Evolutionary conservation across 2,797 vertebrate genomes (phyloP).

Genomic region (Micropoecilia bifurca): DNA sequence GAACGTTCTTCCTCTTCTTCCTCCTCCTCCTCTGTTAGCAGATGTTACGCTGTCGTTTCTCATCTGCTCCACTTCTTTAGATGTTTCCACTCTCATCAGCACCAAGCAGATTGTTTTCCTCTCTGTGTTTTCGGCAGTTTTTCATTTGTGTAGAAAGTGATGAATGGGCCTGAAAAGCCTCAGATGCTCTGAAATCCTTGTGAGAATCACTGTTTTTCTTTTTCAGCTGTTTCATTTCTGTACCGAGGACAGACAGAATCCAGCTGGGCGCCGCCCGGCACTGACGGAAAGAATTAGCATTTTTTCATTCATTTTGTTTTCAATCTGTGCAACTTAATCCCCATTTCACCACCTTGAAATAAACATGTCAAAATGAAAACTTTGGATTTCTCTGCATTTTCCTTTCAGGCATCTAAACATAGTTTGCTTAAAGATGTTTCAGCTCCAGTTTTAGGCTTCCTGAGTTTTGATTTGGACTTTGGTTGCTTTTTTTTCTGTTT

Average conservation of each 20-base stretch:
- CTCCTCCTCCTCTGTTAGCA: conserved; percentile 38
- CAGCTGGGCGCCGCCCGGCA: conserved; percentile 52
- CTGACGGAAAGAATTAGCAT: conserved; percentile 47
- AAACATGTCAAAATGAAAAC: neutral
- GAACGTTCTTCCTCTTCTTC: conserved; percentile 9
- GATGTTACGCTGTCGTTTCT: conserved; percentile 46
- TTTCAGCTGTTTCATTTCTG: conserved; percentile 49
- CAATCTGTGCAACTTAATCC: conserved; percentile 33
- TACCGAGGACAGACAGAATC: conserved; percentile 42
- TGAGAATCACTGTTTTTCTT: conserved; percentile 31
- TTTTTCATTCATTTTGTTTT: conserved; percentile 46
- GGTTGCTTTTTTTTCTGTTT: neutral
- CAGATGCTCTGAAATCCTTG: conserved; percentile 20
- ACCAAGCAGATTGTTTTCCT: conserved; percentile 32
- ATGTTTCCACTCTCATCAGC: conserved; percentile 55
- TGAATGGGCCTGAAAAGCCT: conserved; percentile 61
- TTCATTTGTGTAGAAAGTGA: conserved; percentile 55
- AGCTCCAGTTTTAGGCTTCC: neutral
- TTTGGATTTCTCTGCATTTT: no score
- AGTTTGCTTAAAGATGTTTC: neutral
- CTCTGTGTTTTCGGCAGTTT: conserved; percentile 37
- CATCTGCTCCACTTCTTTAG: conserved; percentile 52
- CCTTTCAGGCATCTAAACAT: neutral
- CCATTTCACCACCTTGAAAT: conserved; percentile 33
- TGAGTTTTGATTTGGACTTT: neutral